Conservation (phyloP, 2,113 vertebrate genomes). For the Hyperopisus bebe region DNA sequence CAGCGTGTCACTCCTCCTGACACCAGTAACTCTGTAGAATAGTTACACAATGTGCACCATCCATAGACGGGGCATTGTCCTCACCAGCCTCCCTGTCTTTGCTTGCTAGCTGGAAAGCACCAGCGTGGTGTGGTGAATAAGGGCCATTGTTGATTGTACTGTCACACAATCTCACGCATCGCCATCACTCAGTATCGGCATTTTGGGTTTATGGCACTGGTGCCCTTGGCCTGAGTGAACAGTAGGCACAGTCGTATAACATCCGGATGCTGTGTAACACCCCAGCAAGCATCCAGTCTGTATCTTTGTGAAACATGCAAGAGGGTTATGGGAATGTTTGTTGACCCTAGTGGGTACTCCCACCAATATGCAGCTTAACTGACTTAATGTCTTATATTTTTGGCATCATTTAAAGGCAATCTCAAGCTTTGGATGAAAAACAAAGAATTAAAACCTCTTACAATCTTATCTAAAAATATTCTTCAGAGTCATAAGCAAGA, state of each 20-base stretch:
- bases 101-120: background rate
- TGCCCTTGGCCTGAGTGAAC: conserved; percentile 17
- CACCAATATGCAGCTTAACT: background rate
- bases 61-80: background rate
- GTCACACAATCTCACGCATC: background rate
- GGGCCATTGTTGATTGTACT: conserved; percentile 3
- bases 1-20: background rate
- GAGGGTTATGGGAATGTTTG: background rate
- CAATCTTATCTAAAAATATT: conserved; percentile 6
- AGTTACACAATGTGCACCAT: background rate
- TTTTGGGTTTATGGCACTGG: background rate
- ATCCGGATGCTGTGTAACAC: conserved; percentile 32
- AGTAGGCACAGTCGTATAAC: conserved; percentile 45
- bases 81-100: background rate
- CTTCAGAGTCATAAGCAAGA: background rate
- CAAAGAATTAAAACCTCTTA: background rate
- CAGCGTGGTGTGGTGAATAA: background rate
- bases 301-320: background rate
- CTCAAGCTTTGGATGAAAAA: background rate
- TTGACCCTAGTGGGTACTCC: background rate
- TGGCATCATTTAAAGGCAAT: background rate
- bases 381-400: conserved; percentile 10
- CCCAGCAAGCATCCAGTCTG: conserved; percentile 15
- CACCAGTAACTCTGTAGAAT: background rate
- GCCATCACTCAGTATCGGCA: background rate